A percentile compares a stretch with the other conserved stretches of the same genome.
phyloP scores from a whole-genome alignment of 2,113 vertebrate species.

The Ochotona curzoniae region DNA sequence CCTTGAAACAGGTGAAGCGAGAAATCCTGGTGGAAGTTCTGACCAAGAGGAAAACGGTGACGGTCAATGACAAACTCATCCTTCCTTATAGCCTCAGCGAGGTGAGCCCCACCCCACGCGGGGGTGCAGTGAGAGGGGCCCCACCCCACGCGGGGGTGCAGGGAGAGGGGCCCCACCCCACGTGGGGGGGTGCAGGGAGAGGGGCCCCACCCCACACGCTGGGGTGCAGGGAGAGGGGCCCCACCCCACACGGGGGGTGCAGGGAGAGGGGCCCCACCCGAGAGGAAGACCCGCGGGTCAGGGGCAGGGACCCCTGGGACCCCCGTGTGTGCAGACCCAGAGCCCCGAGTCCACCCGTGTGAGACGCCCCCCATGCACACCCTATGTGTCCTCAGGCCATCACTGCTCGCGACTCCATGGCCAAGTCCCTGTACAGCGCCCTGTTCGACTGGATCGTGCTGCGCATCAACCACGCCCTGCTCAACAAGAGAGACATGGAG shows the following conservation, averaged over 20 bases:
- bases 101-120: constrained; percentile 82
- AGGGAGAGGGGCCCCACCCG: too few relatives aligned
- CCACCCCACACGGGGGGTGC: neutral
- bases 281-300: too few relatives aligned
- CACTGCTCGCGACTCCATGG: constrained; percentile 98
- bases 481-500: constrained; percentile 99
- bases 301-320: too few relatives aligned
- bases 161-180: neutral
- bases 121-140: neutral
- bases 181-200: too few relatives aligned
- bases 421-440: constrained; percentile 99
- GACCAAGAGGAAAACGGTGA: constrained; percentile 98
- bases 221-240: neutral
- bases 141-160: neutral
- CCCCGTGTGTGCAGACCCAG: too few relatives aligned
- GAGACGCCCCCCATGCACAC: neutral
- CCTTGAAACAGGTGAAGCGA: constrained; percentile 91
- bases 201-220: neutral
- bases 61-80: constrained; percentile 97
- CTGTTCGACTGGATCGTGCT: constrained; percentile 99
- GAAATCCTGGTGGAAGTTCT: constrained; percentile 97
- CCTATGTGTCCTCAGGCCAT: constrained; percentile 89
- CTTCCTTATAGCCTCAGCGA: constrained; percentile 97
- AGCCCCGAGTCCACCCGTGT: too few relatives aligned
- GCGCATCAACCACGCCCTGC: constrained; percentile 97